phyloP scores from a whole-genome alignment of 1,140 invertebrate species.

The Colletes gigas region DNA sequence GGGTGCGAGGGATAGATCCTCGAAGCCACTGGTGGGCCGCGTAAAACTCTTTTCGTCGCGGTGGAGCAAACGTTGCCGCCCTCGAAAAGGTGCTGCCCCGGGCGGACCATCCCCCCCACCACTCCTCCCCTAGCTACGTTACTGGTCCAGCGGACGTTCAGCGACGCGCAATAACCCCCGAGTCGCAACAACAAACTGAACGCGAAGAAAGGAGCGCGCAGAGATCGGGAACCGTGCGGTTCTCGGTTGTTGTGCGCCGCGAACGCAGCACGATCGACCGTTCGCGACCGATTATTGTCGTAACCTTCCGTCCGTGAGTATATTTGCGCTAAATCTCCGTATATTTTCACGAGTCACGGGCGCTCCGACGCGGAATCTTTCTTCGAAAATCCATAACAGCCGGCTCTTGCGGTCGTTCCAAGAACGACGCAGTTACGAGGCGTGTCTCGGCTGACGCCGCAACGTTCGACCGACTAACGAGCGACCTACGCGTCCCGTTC shows the following conservation, averaged over 20 bases:
- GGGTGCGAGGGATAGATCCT: neutral
- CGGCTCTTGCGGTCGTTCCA: slow-evolving; percentile 4
- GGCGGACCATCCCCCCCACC: too few species aligned
- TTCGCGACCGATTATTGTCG: slow-evolving; percentile 28
- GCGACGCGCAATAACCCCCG: too few species aligned
- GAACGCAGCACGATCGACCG: neutral
- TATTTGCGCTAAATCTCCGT: slow-evolving; percentile 35
- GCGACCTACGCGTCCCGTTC: neutral
- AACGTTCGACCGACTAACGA: too few species aligned
- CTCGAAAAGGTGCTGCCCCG: too few species aligned
- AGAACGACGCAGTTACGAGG: neutral
- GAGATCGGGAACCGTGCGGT: neutral
- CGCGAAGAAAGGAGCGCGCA: neutral
- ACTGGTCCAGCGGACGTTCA: neutral
- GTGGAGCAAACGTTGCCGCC: too few species aligned
- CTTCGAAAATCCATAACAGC: slow-evolving; percentile 42
- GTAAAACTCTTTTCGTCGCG: too few species aligned
- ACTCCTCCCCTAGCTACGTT: too few species aligned
- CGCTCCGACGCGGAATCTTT: slow-evolving; percentile 22
- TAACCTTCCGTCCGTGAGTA: slow-evolving; percentile 30
- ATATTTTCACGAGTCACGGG: slow-evolving; percentile 42
- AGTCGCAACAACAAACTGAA: neutral
- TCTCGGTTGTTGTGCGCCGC: neutral
- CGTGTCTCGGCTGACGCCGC: neutral
- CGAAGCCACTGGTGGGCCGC: too few species aligned